phyloP scores from a whole-genome alignment of 2,113 vertebrate genomes.

The Stegostoma tigrinum region DNA sequence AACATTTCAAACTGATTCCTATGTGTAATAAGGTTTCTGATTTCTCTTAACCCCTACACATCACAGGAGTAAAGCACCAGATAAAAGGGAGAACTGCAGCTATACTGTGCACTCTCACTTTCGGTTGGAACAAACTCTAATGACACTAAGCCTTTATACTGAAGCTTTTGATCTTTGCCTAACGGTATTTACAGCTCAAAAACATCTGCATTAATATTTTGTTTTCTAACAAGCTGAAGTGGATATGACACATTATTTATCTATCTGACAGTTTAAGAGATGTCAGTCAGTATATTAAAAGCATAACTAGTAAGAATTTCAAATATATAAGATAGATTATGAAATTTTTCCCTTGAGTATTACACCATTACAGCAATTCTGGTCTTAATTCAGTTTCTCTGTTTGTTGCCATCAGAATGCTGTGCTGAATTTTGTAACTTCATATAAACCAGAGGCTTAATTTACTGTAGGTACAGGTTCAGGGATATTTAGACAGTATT shows the following conservation, averaged over 20 bases:
- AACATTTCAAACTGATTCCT: constrained; percentile 4
- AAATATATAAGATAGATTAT: not conserved
- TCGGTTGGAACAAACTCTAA: not conserved
- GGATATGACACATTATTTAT: not conserved
- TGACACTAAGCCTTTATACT: not conserved
- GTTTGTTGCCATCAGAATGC: not conserved
- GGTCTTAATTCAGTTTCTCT: not conserved
- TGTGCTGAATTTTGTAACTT: not conserved
- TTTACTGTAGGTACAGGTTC: not conserved
- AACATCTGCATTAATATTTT: not conserved
- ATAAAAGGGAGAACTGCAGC: not conserved
- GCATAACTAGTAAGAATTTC: not conserved
- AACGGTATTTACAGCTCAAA: not conserved
- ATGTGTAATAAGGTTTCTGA: not conserved
- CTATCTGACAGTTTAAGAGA: too few relatives aligned
- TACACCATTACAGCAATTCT: not conserved
- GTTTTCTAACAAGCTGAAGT: not conserved
- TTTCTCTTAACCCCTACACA: not conserved
- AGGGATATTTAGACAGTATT: too few relatives aligned
- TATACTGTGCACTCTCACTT: not conserved
- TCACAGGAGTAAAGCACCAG: not conserved
- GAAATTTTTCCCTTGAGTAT: not conserved
- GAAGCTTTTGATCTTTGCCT: not conserved
- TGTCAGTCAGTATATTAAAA: not conserved
- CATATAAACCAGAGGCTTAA: not conserved